Evolutionary conservation across 2,888 invertebrate genomes (phyloP).

Genomic region (Cheilosia grossa): DNA sequence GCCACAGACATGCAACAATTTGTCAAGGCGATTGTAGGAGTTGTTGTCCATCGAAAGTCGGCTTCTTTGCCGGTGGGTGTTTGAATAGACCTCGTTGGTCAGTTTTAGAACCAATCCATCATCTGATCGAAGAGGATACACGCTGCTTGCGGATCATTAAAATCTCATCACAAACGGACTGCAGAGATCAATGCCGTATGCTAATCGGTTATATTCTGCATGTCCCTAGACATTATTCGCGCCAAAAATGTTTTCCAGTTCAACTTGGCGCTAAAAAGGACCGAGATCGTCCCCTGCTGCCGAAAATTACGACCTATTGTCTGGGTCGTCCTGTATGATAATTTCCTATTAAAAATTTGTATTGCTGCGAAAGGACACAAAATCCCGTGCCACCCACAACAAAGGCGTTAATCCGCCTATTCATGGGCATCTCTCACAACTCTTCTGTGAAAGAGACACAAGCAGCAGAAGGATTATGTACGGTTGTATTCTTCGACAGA

Average conservation of each 20-base stretch:
- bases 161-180: constrained; percentile 58
- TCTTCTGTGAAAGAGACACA: constrained; percentile 42
- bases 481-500: constrained; percentile 40
- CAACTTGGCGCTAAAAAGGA: constrained; percentile 59
- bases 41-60: constrained; percentile 20
- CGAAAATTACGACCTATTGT: constrained; percentile 68
- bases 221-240: constrained; percentile 50
- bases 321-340: constrained; percentile 48
- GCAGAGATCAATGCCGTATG: constrained; percentile 35
- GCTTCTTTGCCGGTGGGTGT: constrained; percentile 34
- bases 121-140: constrained; percentile 21
- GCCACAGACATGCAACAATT: constrained; percentile 27
- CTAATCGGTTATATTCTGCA: constrained; percentile 65
- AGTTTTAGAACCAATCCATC: neutral
- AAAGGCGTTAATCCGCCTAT: constrained; percentile 69
- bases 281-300: constrained; percentile 35
- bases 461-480: constrained; percentile 64
- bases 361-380: constrained; percentile 42
- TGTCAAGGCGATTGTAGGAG: constrained; percentile 46
- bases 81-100: neutral
- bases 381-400: constrained; percentile 69
- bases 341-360: constrained; percentile 66
- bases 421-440: constrained; percentile 34
- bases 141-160: constrained; percentile 23
- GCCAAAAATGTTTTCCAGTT: constrained; percentile 40